Evolutionary conservation across 1,140 invertebrate species (phyloP), one percentile per base, ranked within the genome.

Genomic region (Venturia canescens): DNA sequence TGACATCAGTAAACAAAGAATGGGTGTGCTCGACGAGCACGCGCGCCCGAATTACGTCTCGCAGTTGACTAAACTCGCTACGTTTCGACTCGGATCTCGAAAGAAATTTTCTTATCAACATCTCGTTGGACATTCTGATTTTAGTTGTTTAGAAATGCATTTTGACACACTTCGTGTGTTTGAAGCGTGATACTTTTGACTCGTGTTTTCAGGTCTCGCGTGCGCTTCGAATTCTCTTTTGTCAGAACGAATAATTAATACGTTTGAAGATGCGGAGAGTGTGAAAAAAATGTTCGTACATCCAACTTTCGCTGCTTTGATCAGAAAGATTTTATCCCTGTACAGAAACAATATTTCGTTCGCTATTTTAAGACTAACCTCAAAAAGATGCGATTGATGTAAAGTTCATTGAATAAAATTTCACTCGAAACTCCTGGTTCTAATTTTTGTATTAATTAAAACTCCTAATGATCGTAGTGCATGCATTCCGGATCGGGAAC

Each of bases 1-100:
- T 70, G 53, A 57, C 53, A 57, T 57, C 53, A 57, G 18, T 26
- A 67, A 16, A 67, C 5, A 29, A n/a, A 34, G n/a, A 7, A 15
- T 34, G 67, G 63, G 63, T 67, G 63, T 13, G 31, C 3, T 15
- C 67, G 13, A 57, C n/a, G 53, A 70, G 31, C 29, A 18, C 67
- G 29, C 31, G 67, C 67, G 31, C 48, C 23, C 74, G 48, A 53
- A 26, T 76, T 76, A 53, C 74, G 44, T 31, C 13, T 76, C 13
- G 13, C 13, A 44, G 38, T 44, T 44, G n/a, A 48, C 18, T 53
- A 76, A 76, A 53, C 26, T 18, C 23, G 16, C 44, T 57, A 57
- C 21, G 21, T 21, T 1, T 44, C 11, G 11, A 44, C 38, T 57
- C 53, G n/a, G n/a, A 57, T 57, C 53, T 9, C 21, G 21, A n/a